phyloP scores from a whole-genome alignment of 1,140 invertebrate genomes.

The Anoplophora glabripennis region DNA sequence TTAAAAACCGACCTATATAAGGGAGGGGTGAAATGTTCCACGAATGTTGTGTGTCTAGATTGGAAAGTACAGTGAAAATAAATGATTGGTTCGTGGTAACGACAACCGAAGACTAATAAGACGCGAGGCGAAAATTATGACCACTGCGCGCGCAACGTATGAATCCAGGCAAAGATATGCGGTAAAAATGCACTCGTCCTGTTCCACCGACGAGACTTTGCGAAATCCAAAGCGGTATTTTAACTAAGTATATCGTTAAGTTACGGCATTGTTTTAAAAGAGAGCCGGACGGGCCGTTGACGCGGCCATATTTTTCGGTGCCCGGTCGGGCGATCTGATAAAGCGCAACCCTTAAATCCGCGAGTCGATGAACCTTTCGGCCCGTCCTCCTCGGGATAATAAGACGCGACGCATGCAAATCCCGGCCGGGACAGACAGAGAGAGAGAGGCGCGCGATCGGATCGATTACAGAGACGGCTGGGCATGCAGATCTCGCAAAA shows the following conservation, averaged over 20 bases:
- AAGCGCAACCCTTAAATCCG: slow-evolving; percentile 38
- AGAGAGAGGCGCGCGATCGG: slow-evolving; percentile 29
- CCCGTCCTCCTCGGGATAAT: slow-evolving; percentile 21
- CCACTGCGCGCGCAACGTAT: too few relatives aligned
- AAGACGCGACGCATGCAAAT: slow-evolving; percentile 31
- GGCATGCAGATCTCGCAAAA: slow-evolving; percentile 35
- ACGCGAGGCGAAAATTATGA: too few relatives aligned
- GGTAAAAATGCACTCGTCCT: too few relatives aligned
- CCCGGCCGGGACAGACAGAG: slow-evolving; percentile 24
- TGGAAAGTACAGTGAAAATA: too few relatives aligned
- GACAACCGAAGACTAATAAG: too few relatives aligned
- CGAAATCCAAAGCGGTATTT: too few relatives aligned
- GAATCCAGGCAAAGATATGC: too few relatives aligned
- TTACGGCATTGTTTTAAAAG: slow-evolving; percentile 4
- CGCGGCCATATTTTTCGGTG: slow-evolving; percentile 28
- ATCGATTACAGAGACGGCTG: slow-evolving; percentile 34
- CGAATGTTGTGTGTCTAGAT: too few relatives aligned
- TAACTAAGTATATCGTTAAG: slow-evolving; percentile 8
- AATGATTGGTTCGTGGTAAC: too few relatives aligned
- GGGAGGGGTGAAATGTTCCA: too few relatives aligned
- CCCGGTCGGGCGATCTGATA: slow-evolving; percentile 32
- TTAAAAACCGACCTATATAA: too few relatives aligned
- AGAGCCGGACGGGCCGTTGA: slow-evolving; percentile 20
- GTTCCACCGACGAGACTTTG: too few relatives aligned
- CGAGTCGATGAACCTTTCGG: slow-evolving; percentile 30